Evolutionary conservation across 1,140 invertebrate species (phyloP), one percentile per base, ranked within the genome.

Genomic region (Druon quercuslanigerum): DNA sequence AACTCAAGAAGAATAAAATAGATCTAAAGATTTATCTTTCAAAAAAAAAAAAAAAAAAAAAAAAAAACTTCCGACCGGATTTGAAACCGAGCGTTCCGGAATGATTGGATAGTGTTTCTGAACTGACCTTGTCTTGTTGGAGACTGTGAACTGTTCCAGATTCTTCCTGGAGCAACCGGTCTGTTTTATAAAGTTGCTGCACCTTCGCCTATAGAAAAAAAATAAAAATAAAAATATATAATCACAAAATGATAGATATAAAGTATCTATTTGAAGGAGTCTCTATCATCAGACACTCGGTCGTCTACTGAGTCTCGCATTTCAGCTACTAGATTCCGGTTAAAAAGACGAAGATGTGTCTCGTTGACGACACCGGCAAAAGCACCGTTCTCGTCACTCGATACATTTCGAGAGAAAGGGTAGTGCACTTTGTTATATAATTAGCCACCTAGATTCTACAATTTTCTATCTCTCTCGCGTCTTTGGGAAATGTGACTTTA

Each of bases 151-250:
- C 91, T 73, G 95, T 96, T 51, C 95, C 94, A 7, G 96, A 97
- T 90, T 97, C 96, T 87, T 97, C 95, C 82, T 97, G 96, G n/a
- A 98, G 92, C 79, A 95, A 90, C 85, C 95, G 94, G 91, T 98
- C 96, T 81, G 97, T 89, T 79, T 96, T 94, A 92, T 96, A 97
- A 16, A 98, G 92, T 89, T 97, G 94, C 78, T 95, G 93, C 50
- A 96, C 94, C 90, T 96, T 96, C 76, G 94, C 94, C 94, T 96
- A 90, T 51, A 75, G 83, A n/a, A 78, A 82, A 70, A 83, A 78
- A 51, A 33, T 40, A 56, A 82, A 78, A 51, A 33, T 40, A 71
- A 70, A 66, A 56, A 73, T 11, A 46, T 46, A 1, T 14, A 4
- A 33, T 60, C 25, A 8, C 33, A 60, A 25, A 25, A 9, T 54